These are phyloP conservation scores for Sussaba pulchella DNA, from an alignment of 2,888 invertebrate species.

Conservation along the genomic window DNA sequence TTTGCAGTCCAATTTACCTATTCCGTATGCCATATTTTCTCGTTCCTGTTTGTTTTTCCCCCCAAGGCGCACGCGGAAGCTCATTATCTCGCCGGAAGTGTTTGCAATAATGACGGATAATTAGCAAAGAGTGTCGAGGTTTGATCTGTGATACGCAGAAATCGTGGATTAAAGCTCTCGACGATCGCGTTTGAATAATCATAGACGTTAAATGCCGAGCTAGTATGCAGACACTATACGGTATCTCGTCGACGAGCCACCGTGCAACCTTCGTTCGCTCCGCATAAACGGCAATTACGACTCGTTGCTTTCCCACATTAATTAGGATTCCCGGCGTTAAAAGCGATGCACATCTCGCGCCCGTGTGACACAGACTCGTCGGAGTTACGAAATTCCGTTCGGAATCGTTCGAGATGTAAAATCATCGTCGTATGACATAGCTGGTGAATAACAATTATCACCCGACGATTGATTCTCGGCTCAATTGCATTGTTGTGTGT, in stretches of 20 bases:
- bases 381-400: conserved; percentile 72
- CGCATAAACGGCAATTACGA: conserved; percentile 71
- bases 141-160: conserved; percentile 39
- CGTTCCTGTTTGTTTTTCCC: not conserved
- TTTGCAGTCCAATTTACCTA: too few species aligned
- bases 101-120: conserved; percentile 65
- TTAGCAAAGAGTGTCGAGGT: conserved; percentile 48
- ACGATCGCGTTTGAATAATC: conserved; percentile 9
- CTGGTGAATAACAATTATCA: conserved; percentile 69
- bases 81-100: conserved; percentile 45
- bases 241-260: conserved; percentile 16
- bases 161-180: conserved; percentile 42
- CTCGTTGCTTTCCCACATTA: conserved; percentile 77
- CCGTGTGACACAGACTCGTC: conserved; percentile 31
- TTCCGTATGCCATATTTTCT: too few species aligned
- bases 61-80: conserved; percentile 32
- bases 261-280: conserved; percentile 50
- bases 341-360: conserved; percentile 51
- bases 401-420: conserved; percentile 66
- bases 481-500: conserved; percentile 69
- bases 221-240: too few species aligned
- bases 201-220: not conserved
- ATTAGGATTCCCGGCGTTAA: too few species aligned
- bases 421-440: conserved; percentile 52
- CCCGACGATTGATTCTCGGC: conserved; percentile 59